Evolutionary conservation across 2,888 invertebrate genomes (phyloP), one percentile per base, ranked within the genome.

Genomic region (Nezara viridula): DNA sequence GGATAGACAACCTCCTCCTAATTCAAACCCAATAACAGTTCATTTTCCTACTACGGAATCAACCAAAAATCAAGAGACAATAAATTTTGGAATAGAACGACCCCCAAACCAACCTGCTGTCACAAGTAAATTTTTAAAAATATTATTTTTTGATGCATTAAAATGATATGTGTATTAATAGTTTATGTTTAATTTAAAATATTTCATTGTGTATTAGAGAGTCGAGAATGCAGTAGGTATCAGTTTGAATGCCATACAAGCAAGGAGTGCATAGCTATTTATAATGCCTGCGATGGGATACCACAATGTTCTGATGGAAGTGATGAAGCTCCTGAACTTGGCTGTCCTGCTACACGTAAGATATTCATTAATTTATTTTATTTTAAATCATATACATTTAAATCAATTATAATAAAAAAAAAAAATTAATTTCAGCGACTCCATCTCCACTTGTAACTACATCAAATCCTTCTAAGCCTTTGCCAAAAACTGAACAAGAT

Each of bases 221-320:
- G 85, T 90, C 93, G 94, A 87, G 94, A 94, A 90, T 98, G 98
- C 93, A 96, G 96, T 91, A 95, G 96, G 90, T 97, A 96, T 93
- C 98, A 98, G 93, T 98, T 98, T 93, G 96, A 96, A 93, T 98
- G 98, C 92, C 91, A 91, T 91, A 95, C 95, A 90, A 96, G 96
- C 81, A 96, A 96, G 85, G 98, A 98, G 93, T 98, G 98, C 93
- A 97, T 98, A 92, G 98, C 98, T 12, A 95, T 98, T 91, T 98
- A 98, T 93, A 98, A 98, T 93, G 98, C 97, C 16, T 98, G 98
- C 92, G 98, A 98, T 93, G 98, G 98, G 88, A 97, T 98, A 91
- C 96, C 97, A 47, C 98, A 98, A 93, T 98, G 97, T 93, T 95
- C 96, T 3, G 98, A 98, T 94, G 97, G 96, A 91, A 98, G 97